phyloP scores from a whole-genome alignment of 2,113 vertebrate species.

The Riparia riparia region DNA sequence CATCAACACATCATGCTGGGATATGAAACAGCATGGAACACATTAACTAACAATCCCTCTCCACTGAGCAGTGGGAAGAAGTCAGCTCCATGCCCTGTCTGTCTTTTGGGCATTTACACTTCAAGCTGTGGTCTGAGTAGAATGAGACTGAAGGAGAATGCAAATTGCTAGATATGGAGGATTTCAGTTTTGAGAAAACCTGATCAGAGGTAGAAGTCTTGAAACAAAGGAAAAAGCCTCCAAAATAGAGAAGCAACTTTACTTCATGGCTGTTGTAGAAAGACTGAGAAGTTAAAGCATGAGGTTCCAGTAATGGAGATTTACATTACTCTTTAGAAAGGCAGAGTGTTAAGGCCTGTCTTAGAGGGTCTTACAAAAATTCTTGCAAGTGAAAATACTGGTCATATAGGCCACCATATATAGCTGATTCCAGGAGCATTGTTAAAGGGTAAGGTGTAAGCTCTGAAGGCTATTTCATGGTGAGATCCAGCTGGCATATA shows the following conservation, averaged over 20 bases:
- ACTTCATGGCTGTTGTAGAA: neutral
- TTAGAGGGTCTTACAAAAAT: neutral
- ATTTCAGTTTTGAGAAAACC: neutral
- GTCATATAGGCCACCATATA: neutral
- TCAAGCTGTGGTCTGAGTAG: neutral
- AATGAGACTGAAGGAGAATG: neutral
- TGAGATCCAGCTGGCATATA: neutral
- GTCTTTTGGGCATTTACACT: neutral
- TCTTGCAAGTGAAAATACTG: neutral
- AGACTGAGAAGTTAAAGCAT: neutral
- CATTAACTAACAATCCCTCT: neutral
- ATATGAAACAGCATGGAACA: neutral
- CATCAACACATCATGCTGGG: neutral
- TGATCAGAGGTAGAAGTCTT: neutral
- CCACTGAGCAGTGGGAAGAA: neutral
- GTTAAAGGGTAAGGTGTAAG: neutral
- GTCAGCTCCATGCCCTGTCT: neutral
- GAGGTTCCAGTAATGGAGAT: neutral
- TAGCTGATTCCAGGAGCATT: neutral
- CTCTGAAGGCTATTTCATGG: neutral
- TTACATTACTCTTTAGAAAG: neutral
- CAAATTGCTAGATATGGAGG: neutral
- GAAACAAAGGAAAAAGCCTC: neutral
- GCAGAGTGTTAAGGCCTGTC: neutral
- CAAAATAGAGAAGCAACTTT: neutral